Percentiles rank a stretch among this genome's conserved stretches.
phyloP scores from a whole-genome alignment of 2,113 vertebrate species.

The Polypterus bichir region DNA sequence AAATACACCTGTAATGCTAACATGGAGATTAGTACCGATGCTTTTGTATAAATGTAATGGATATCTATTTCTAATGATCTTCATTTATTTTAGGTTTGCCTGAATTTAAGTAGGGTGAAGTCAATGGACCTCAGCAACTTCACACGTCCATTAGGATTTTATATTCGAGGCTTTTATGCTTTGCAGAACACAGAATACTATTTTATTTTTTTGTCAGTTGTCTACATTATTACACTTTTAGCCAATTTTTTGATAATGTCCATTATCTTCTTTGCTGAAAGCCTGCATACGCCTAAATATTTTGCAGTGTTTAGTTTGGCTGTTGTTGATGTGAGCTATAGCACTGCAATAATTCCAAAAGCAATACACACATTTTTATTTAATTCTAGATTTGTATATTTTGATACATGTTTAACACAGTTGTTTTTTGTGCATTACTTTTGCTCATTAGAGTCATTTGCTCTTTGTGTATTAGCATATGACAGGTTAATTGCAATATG shows the following conservation, averaged over 20 bases:
- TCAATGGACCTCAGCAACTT: constrained; percentile 11
- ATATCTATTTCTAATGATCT: no score
- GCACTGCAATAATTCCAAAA: constrained; percentile 14
- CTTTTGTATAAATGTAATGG: no score
- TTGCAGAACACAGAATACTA: constrained; percentile 10
- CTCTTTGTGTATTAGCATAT: constrained; percentile 14
- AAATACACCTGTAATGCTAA: no score
- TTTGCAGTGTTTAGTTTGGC: constrained; percentile 16
- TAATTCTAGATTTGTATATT: constrained; percentile 13
- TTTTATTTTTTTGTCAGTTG: constrained; percentile 14
- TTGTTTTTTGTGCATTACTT: constrained; percentile 17
- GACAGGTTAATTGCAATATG: constrained; percentile 16
- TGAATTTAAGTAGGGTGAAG: no score
- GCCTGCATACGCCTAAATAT: constrained; percentile 15
- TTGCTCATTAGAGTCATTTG: constrained; percentile 14
- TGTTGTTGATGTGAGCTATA: constrained; percentile 12
- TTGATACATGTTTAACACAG: constrained; percentile 11
- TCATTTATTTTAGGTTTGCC: no score
- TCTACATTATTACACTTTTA: constrained; percentile 15
- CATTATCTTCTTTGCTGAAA: constrained; percentile 9
- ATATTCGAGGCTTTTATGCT: constrained; percentile 15
- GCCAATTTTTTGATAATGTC: constrained; percentile 12
- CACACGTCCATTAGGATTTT: constrained; percentile 12
- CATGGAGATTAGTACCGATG: no score
- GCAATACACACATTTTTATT: constrained; percentile 16